phyloP scores from a whole-genome alignment of 2,888 invertebrate species.

The Hydropsyche betteni region DNA sequence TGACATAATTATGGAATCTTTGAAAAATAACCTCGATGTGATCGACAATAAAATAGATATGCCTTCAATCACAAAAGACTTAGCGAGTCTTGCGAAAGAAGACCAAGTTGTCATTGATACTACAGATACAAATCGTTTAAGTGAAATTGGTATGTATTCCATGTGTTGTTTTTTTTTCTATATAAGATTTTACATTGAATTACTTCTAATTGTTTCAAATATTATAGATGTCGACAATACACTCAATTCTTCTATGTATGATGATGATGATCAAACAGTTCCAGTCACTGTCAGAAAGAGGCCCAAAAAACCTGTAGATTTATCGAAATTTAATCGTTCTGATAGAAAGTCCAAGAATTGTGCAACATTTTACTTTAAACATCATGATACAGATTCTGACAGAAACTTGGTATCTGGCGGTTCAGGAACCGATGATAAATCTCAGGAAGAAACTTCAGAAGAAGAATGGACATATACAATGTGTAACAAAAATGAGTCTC shows the following conservation, averaged over 20 bases:
- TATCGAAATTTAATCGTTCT: conserved; percentile 74
- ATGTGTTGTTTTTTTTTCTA: background rate
- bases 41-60: conserved; percentile 53
- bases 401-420: conserved; percentile 65
- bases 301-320: conserved; percentile 65
- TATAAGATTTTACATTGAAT: background rate
- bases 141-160: conserved; percentile 19
- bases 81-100: background rate
- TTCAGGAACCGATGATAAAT: conserved; percentile 62
- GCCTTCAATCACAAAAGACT: conserved; percentile 5
- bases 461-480: conserved; percentile 75
- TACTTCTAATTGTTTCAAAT: too few relatives aligned
- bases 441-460: conserved; percentile 64
- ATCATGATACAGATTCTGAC: conserved; percentile 87
- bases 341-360: conserved; percentile 83
- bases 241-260: conserved; percentile 43
- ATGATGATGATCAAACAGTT: conserved; percentile 55
- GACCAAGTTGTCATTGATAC: conserved; percentile 38
- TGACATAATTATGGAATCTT: conserved; percentile 50
- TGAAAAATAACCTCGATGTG: conserved; percentile 36
- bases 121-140: conserved; percentile 5
- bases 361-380: conserved; percentile 86
- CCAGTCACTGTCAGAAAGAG: conserved; percentile 65
- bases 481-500: conserved; percentile 56
- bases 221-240: conserved; percentile 38